Percentiles rank a stretch among this genome's conserved stretches.
phyloP scores from a whole-genome alignment of 2,888 invertebrate species.

The Troides oblongomaculatus region DNA sequence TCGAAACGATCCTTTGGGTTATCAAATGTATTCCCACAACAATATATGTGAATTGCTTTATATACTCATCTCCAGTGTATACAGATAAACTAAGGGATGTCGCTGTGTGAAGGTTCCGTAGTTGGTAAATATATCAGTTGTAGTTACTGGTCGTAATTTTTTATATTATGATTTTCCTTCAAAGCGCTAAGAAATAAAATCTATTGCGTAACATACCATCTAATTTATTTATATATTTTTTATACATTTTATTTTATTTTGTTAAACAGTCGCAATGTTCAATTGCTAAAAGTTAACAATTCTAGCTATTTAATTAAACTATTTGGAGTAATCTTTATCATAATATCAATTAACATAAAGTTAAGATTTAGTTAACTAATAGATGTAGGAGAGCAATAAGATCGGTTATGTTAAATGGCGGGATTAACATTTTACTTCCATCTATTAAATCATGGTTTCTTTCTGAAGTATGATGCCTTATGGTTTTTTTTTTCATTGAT shows the following conservation, averaged over 20 bases:
- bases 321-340: not conserved
- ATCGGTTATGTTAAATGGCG: not conserved
- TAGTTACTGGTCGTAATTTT: not conserved
- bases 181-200: not conserved
- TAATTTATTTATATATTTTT: not conserved
- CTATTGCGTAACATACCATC: not conserved
- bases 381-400: not conserved
- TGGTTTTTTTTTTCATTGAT: not conserved
- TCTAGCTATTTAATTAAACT: not conserved
- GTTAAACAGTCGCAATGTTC: not conserved
- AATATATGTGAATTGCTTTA: constrained; percentile 1
- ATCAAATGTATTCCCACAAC: not conserved
- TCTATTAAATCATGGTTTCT: not conserved
- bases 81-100: not conserved
- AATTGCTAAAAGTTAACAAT: too few species aligned
- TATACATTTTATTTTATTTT: not conserved
- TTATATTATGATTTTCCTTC: not conserved
- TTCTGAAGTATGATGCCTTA: not conserved
- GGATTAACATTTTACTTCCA: not conserved
- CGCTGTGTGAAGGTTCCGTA: not conserved
- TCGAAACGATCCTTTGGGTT: constrained; percentile 42
- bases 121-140: not conserved
- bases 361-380: not conserved
- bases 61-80: not conserved
- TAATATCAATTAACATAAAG: not conserved